These are phyloP conservation scores for Corythornis vintsioides DNA, from an alignment of 2,113 vertebrate species.

Conservation along the genomic window DNA sequence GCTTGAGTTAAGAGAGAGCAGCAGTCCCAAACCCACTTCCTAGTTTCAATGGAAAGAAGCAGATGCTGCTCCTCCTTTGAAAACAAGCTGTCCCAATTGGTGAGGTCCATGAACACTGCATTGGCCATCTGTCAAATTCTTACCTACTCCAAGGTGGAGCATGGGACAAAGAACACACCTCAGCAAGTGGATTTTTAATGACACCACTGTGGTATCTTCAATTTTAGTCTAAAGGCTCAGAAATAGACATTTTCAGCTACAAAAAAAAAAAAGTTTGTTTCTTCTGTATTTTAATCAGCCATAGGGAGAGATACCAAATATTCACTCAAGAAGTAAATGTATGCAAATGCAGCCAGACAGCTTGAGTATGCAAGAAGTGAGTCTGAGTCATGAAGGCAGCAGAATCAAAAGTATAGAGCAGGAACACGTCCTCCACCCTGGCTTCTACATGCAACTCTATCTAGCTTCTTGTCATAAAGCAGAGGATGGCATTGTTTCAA, in stretches of 20 bases:
- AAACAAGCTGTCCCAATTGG: neutral
- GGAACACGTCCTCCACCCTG: neutral
- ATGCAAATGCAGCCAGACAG: conserved; percentile 54
- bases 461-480: conserved; percentile 4
- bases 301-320: neutral
- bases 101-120: neutral
- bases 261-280: neutral
- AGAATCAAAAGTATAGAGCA: conserved; percentile 15
- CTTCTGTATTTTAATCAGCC: conserved; percentile 1
- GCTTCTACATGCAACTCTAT: neutral
- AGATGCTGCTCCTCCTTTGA: neutral
- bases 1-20: neutral
- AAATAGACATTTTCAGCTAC: neutral
- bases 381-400: conserved; percentile 49
- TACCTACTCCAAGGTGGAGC: neutral
- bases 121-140: neutral
- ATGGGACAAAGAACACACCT: neutral
- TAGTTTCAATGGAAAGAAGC: neutral
- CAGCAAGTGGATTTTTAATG: neutral
- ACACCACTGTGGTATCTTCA: neutral
- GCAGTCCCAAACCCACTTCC: accelerated
- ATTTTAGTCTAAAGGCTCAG: neutral
- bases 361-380: neutral
- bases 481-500: conserved; percentile 3
- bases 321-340: conserved; percentile 28